Evolutionary conservation across 2,888 invertebrate species (phyloP).

Genomic region (Agonopterix subpropinquella): DNA sequence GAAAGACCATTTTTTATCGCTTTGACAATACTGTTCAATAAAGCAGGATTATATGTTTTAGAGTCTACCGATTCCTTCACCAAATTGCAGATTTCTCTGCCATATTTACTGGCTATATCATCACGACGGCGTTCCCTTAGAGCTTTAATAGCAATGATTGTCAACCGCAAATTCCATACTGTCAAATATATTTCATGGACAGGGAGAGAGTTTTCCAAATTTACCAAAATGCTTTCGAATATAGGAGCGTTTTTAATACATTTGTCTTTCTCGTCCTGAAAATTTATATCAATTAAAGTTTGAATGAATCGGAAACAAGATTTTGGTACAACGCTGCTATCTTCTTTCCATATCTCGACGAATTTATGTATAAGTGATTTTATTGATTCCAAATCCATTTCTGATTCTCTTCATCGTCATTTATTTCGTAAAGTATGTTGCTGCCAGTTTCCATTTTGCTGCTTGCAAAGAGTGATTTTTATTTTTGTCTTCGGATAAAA

Average conservation of each 20-base stretch:
- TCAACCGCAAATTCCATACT: slow-evolving; percentile 27
- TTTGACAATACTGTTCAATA: no score
- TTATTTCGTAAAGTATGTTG: slow-evolving; percentile 11
- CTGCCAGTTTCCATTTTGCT: slow-evolving; percentile 28
- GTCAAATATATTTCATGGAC: slow-evolving; percentile 22
- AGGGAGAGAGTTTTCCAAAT: slow-evolving; percentile 14
- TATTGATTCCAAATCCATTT: slow-evolving; percentile 14
- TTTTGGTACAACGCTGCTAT: slow-evolving; percentile 9
- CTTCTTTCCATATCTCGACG: slow-evolving; percentile 18
- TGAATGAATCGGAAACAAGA: slow-evolving; percentile 18
- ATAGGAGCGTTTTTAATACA: slow-evolving; percentile 14
- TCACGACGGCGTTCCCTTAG: no score
- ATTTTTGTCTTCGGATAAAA: neutral
- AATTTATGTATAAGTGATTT: slow-evolving; percentile 19
- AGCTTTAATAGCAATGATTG: slow-evolving; percentile 16
- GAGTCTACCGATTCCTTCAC: no score
- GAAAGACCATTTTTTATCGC: no score
- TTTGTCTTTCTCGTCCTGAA: neutral
- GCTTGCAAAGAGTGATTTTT: neutral
- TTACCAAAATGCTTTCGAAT: slow-evolving; percentile 19
- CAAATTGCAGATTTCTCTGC: no score
- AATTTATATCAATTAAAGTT: slow-evolving; percentile 11
- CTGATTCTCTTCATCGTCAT: slow-evolving; percentile 13
- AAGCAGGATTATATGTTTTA: no score
- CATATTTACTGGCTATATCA: no score